phyloP scores from a whole-genome alignment of 2,113 vertebrate species.

The Syrmaticus mikado region DNA sequence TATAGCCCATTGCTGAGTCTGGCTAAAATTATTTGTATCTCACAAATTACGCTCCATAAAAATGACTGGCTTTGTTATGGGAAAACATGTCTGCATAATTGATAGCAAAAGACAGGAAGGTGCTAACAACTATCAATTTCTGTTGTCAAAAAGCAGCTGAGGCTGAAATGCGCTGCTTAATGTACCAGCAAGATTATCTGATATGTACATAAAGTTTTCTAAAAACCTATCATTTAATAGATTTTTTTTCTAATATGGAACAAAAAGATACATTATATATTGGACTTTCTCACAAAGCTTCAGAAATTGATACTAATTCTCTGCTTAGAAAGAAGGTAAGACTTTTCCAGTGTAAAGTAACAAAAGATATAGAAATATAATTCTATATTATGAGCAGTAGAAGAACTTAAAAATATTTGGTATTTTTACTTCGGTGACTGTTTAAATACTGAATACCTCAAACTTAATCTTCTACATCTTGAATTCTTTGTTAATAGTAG shows the following conservation, averaged over 20 bases:
- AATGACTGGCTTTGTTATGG: slow-evolving; percentile 35
- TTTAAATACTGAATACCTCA: neutral
- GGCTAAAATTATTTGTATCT: slow-evolving; percentile 33
- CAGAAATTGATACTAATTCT: neutral
- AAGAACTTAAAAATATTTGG: neutral
- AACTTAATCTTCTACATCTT: neutral
- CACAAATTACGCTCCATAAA: slow-evolving; percentile 15
- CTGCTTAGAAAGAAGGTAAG: neutral
- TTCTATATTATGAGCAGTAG: neutral
- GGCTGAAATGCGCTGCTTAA: slow-evolving; percentile 21
- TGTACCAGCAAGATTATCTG: neutral
- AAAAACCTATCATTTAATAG: neutral
- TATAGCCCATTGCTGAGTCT: slow-evolving; percentile 40
- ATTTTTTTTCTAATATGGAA: neutral
- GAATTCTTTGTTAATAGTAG: neutral
- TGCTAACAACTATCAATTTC: slow-evolving; percentile 49
- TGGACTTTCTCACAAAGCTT: neutral
- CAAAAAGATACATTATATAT: neutral
- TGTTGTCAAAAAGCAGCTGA: slow-evolving; percentile 25
- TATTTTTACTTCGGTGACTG: neutral
- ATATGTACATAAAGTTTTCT: neutral
- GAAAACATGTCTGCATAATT: slow-evolving; percentile 36
- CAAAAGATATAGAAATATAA: neutral
- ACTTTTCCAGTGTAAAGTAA: neutral
- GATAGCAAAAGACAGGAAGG: slow-evolving; percentile 48